Evolutionary conservation across 1,140 invertebrate genomes (phyloP).

Genomic region (Drosophila tsacasi): DNA sequence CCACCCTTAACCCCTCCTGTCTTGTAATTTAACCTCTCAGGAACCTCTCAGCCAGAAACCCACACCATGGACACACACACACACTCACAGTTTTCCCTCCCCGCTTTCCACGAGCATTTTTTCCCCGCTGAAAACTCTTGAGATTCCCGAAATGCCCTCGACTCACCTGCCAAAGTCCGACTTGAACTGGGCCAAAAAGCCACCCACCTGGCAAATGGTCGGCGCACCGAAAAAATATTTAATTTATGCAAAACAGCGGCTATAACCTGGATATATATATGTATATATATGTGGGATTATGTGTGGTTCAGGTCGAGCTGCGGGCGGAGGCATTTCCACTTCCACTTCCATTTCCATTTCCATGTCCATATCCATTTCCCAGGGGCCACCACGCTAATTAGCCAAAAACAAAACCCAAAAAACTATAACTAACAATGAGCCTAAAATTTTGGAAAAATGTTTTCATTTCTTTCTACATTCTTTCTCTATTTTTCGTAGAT

Average conservation of each 20-base stretch:
- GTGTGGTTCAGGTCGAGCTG: constrained; percentile 52
- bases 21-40: constrained; percentile 12
- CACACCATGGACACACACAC: background rate
- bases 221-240: constrained; percentile 56
- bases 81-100: background rate
- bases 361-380: constrained; percentile 62
- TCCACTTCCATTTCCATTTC: constrained; percentile 9
- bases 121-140: constrained; percentile 10
- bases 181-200: constrained; percentile 43
- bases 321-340: constrained; percentile 64
- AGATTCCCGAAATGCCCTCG: constrained; percentile 40
- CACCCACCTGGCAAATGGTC: constrained; percentile 46
- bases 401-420: constrained; percentile 67
- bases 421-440: constrained; percentile 70
- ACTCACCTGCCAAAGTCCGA: constrained; percentile 21
- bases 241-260: constrained; percentile 75
- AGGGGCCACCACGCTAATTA: constrained; percentile 78
- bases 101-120: constrained; percentile 2
- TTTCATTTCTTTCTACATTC: constrained; percentile 57
- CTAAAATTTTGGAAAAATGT: constrained; percentile 69
- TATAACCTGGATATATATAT: constrained; percentile 62
- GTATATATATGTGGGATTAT: constrained; percentile 47
- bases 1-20: background rate
- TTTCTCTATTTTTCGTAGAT: constrained; percentile 14
- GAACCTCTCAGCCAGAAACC: constrained; percentile 23